Evolutionary conservation across 2,113 vertebrate species (phyloP).

Genomic region (Pluvianellus socialis): DNA sequence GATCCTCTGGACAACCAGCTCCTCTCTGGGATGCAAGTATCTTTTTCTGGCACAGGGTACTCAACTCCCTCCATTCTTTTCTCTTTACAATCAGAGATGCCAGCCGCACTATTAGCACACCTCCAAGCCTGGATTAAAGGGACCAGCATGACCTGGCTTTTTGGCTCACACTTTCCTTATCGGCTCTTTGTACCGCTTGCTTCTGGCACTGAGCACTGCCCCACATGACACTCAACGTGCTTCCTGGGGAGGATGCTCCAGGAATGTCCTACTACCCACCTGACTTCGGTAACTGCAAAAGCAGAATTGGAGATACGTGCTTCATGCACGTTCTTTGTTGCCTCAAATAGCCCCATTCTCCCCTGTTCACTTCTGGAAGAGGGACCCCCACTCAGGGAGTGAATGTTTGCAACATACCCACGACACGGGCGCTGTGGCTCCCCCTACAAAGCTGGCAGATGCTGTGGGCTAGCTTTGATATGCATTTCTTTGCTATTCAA

Average conservation of each 20-base stretch:
- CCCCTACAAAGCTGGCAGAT: background rate
- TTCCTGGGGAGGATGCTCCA: conserved; percentile 15
- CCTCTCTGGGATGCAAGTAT: background rate
- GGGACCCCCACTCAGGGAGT: background rate
- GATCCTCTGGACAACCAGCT: background rate
- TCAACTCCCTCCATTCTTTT: background rate
- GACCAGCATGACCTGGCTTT: accelerated
- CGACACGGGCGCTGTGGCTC: background rate
- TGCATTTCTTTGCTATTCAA: background rate
- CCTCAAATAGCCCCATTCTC: background rate
- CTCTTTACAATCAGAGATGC: background rate
- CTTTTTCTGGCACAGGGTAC: background rate
- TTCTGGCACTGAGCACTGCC: conserved; percentile 27
- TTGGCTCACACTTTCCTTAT: background rate
- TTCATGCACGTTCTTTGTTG: background rate
- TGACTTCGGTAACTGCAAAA: background rate
- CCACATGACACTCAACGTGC: background rate
- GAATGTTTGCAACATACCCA: accelerated
- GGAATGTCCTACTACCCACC: background rate
- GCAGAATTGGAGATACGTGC: background rate
- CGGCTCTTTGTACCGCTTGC: background rate
- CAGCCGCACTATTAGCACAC: background rate
- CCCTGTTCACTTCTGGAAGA: background rate
- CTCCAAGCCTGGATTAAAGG: background rate
- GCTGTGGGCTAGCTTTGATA: background rate